These are phyloP conservation scores for Creontiades dilutus DNA, from an alignment of 2,888 invertebrate species.

Conservation along the genomic window DNA sequence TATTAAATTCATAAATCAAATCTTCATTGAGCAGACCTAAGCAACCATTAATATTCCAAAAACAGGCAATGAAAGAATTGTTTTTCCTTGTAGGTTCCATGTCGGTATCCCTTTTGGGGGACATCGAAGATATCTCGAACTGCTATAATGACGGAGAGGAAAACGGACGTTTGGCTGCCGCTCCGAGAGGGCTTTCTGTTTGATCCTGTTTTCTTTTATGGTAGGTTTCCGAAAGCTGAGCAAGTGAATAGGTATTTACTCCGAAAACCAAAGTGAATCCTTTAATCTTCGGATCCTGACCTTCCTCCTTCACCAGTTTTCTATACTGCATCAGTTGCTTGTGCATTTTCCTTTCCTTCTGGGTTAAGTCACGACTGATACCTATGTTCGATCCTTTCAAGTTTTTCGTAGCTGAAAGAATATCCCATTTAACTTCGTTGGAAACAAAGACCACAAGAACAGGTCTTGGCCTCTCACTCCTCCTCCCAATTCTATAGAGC, in stretches of 20 bases:
- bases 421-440: background rate
- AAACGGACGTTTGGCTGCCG: too few species aligned
- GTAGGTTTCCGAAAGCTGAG: background rate
- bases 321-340: background rate
- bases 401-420: conserved; percentile 18
- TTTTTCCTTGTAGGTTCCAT: too few species aligned
- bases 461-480: background rate
- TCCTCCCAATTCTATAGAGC: background rate
- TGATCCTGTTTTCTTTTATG: background rate
- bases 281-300: conserved; percentile 25
- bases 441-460: background rate
- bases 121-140: too few species aligned
- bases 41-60: conserved; percentile 21
- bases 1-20: background rate
- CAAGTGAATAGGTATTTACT: background rate
- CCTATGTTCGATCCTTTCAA: conserved; percentile 22
- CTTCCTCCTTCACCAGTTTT: conserved; percentile 1
- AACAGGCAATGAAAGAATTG: background rate
- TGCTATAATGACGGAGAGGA: too few species aligned
- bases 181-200: too few species aligned
- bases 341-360: conserved; percentile 21
- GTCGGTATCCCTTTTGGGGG: too few species aligned
- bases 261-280: background rate
- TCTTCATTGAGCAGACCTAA: background rate
- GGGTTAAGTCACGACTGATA: conserved; percentile 15